phyloP scores from a whole-genome alignment of 2,113 vertebrate genomes.

The Nesoenas mayeri region DNA sequence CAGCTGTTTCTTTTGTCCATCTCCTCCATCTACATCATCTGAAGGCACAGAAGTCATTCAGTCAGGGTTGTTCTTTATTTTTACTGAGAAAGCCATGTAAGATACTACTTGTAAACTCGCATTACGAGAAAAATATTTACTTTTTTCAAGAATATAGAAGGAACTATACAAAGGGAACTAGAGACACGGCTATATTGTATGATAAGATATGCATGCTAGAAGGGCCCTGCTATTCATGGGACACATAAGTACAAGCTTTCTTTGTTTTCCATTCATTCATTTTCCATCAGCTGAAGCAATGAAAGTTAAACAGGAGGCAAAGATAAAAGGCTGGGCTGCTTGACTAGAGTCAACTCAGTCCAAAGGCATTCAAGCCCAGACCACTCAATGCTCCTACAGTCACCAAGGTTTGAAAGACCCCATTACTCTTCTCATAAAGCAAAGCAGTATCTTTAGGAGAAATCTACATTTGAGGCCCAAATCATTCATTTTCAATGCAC shows the following conservation, averaged over 20 bases:
- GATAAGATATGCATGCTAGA: neutral
- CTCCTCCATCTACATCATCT: constrained; percentile 88
- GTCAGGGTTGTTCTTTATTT: neutral
- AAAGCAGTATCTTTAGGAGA: neutral
- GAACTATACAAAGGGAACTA: neutral
- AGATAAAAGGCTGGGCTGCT: neutral
- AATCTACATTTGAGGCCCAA: neutral
- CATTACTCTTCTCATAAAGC: neutral
- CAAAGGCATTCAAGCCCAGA: neutral
- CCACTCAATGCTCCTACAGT: neutral
- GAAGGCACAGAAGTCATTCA: constrained; percentile 37
- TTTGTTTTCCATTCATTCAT: neutral
- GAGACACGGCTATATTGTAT: neutral
- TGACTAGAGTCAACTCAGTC: neutral
- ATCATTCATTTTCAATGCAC: neutral
- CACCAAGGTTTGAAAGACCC: neutral
- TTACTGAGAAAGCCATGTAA: neutral
- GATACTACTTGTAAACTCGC: neutral
- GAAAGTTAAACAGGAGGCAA: neutral
- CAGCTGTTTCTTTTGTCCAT: constrained; percentile 91
- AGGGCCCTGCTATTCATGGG: neutral
- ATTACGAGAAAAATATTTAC: neutral
- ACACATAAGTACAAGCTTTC: neutral
- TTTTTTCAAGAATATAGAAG: neutral
- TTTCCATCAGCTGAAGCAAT: neutral